Evolutionary conservation across 2,888 invertebrate genomes (phyloP).

Genomic region (Aquatica leii): DNA sequence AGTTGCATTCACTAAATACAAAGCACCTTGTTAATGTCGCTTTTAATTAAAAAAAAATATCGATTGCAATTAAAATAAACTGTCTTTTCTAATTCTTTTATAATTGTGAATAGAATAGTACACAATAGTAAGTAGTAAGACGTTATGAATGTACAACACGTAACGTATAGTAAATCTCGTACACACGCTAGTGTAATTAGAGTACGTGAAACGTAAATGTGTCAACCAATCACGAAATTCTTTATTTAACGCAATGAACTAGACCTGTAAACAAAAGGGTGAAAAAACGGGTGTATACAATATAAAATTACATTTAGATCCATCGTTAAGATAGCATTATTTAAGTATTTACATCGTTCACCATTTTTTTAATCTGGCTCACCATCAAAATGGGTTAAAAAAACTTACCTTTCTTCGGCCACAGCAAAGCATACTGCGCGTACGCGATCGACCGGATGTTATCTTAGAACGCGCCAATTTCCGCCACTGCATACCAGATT

Average conservation of each 20-base stretch:
- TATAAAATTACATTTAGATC: neutral
- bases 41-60: neutral
- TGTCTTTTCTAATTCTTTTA: neutral
- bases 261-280: conserved; percentile 5
- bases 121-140: conserved; percentile 2
- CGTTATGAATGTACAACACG: conserved; percentile 41
- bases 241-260: conserved; percentile 24
- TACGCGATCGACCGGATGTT: conserved; percentile 75
- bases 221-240: conserved; percentile 26
- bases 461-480: conserved; percentile 77
- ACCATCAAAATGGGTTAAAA: conserved; percentile 1
- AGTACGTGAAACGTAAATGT: conserved; percentile 38
- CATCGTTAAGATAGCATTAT: neutral
- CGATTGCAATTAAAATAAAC: neutral
- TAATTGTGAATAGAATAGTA: neutral
- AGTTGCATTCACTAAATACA: too few species aligned
- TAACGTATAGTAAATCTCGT: conserved; percentile 41
- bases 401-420: conserved; percentile 88
- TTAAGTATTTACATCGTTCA: neutral
- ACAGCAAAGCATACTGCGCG: conserved; percentile 91
- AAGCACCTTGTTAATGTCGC: too few species aligned
- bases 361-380: neutral
- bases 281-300: conserved; percentile 9
- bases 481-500: conserved; percentile 83
- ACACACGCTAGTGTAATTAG: conserved; percentile 44